Evolutionary conservation across 2,888 invertebrate species (phyloP), one percentile per base, ranked within the genome.

Genomic region (Steinernema carpocapsae): DNA sequence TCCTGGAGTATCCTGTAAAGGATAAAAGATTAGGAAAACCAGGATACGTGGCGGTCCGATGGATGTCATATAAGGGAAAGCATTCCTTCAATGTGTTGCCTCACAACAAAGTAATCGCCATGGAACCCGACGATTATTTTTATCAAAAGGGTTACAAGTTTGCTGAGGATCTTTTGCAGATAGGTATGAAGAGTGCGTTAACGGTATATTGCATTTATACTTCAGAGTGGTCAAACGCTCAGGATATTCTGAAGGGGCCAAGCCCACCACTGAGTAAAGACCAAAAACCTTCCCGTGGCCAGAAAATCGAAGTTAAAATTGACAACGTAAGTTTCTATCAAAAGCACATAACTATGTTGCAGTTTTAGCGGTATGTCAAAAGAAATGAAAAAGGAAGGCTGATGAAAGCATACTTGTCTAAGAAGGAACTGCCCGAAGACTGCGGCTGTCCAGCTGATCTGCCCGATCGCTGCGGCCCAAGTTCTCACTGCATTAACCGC

Each of bases 171-270:
- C n/a, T n/a, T n/a, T n/a, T n/a, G n/a, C n/a, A n/a, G n/a, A n/a
- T n/a, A n/a, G n/a, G n/a, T n/a, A n/a, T n/a, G n/a, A n/a, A n/a
- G n/a, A n/a, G n/a, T n/a, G n/a, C n/a, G n/a, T n/a, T n/a, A n/a
- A n/a, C n/a, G n/a, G n/a, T n/a, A n/a, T n/a, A n/a, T n/a, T n/a
- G n/a, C n/a, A n/a, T 48, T 14, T 3, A 48, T 48, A 48, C 14
- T 64, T 64, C 32, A 64, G 64, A 26, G 1, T 64, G 64, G 64
- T 17, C 17, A 4, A 26, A 64, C 1, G 64, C 64, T 6, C 64
- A 64, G 17, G 7, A 37, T 4, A 32, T 10, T 2, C 32, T 64
- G 32, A 17, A 17, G 6, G 64, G 32, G 14, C 64, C 64, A 17
- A 56, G 22, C 10, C 17, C 17, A 3, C 1, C 1, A 12, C 64